A percentile compares a stretch with the other conserved stretches of the same genome.
phyloP scores from a whole-genome alignment of 1,140 invertebrate species.

The Platyura marginata region DNA sequence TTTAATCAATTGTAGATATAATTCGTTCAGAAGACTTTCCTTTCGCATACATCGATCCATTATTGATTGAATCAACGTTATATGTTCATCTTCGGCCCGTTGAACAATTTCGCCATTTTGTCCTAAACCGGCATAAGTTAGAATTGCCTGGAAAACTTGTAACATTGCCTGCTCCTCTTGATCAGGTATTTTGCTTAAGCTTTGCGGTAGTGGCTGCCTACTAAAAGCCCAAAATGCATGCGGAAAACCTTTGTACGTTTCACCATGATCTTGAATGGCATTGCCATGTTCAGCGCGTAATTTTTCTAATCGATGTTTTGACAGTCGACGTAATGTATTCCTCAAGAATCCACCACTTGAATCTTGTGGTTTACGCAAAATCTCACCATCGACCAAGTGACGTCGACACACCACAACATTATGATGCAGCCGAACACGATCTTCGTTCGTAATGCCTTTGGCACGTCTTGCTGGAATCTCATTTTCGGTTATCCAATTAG shows the following conservation, averaged over 20 bases:
- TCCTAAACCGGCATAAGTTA: conserved; percentile 71
- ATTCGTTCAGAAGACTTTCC: conserved; percentile 71
- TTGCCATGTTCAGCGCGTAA: conserved; percentile 59
- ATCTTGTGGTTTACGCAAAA: conserved; percentile 65
- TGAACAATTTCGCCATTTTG: conserved; percentile 33
- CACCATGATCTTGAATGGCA: conserved; percentile 41
- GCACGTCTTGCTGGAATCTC: conserved; percentile 37
- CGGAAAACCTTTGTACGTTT: conserved; percentile 62
- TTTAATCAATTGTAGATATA: conserved; percentile 86
- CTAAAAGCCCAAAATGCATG: conserved; percentile 82
- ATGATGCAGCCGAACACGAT: conserved; percentile 60
- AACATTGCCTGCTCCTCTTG: conserved; percentile 69
- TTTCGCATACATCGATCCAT: conserved; percentile 80
- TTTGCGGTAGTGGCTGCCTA: conserved; percentile 57
- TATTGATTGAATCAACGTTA: conserved; percentile 70
- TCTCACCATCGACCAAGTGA: conserved; percentile 62
- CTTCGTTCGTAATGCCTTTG: conserved; percentile 60
- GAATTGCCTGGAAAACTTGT: conserved; percentile 53
- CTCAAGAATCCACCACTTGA: conserved; percentile 59
- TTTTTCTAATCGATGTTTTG: conserved; percentile 74
- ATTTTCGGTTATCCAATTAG: conserved; percentile 71
- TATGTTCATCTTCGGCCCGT: conserved; percentile 65
- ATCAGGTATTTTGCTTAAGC: conserved; percentile 67
- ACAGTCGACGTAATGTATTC: conserved; percentile 71
- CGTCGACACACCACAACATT: conserved; percentile 62